These are phyloP conservation scores for Ptilorrhoa leucosticta DNA, from an alignment of 2,113 vertebrate genomes.

Conservation along the genomic window DNA sequence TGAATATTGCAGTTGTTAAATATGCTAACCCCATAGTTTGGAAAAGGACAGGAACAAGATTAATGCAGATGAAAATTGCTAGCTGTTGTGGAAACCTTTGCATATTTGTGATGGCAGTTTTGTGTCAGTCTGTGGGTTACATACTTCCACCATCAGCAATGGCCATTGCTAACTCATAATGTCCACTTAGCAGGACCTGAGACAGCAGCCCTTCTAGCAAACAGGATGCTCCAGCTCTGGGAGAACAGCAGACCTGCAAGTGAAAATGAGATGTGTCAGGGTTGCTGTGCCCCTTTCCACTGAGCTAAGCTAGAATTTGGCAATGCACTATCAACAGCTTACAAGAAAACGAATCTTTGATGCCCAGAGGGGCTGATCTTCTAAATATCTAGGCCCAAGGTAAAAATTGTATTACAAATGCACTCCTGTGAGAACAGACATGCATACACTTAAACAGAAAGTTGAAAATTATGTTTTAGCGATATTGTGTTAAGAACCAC, in stretches of 20 bases:
- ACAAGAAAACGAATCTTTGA: not conserved
- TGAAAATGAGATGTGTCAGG: not conserved
- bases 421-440: not conserved
- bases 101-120: not conserved
- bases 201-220: not conserved
- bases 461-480: not conserved
- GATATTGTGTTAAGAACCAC: not conserved
- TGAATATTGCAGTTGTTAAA: not conserved
- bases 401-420: not conserved
- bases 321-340: rapidly evolving
- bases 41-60: not conserved
- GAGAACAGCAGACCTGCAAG: not conserved
- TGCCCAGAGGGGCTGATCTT: not conserved
- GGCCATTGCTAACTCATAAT: not conserved
- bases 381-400: not conserved
- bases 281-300: not conserved
- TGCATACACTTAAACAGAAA: not conserved
- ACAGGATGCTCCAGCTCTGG: not conserved
- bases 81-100: not conserved
- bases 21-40: not conserved
- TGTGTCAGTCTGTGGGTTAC: not conserved
- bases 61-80: not conserved
- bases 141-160: not conserved
- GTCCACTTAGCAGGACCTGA: not conserved
- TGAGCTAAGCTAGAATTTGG: not conserved